Evolutionary conservation across 2,888 invertebrate genomes (phyloP), one percentile per base, ranked within the genome.

Genomic region (Heteromyza rotundicornis): DNA sequence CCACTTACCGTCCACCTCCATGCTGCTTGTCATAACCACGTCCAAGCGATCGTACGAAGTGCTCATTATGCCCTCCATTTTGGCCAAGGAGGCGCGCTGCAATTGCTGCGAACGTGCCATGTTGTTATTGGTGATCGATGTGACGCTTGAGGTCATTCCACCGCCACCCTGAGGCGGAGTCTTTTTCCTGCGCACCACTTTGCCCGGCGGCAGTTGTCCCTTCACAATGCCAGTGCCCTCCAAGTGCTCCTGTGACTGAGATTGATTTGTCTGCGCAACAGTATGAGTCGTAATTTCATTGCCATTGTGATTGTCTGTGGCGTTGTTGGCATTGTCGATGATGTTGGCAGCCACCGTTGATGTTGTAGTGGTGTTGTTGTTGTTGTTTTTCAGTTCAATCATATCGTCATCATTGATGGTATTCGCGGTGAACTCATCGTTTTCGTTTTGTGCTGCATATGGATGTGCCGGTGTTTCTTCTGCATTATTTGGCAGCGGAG

Each of bases 141-240:
- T 65, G 40, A 35, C 44, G 32, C 57, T 63, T 12, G 55, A 56
- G 35, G 52, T 67, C 64, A 57, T 71, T 56, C 20, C 67, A 57
- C 66, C 66, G 52, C 67, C 62, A 55, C 63, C 58, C 47, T 77
- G 73, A 5, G 73, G 73, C 24, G 75, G 71, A 14, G 76, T 76
- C 70, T 83, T 83, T 68, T 81, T 82, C 60, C 83, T 73, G 2
- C 80, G 76, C 52, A 83, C 70, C 2, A 90, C 91, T 86, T 91
- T 90, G 64, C 90, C 92, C n/a, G 90, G 88, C 17, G 90, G 88
- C 67, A 91, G 77, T 72, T 89, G 89, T 2, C 89, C 88, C 74
- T 87, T 88, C 7, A 90, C 87, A 56, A 88, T 83, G 40, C 86
- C 85, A 53, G 84, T 85, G 57, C 87, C 87, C 70, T 76, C 76